Base-by-base conservation (phyloP, 2,113 vertebrate species). In the Oreochromis spilurus region DNA sequence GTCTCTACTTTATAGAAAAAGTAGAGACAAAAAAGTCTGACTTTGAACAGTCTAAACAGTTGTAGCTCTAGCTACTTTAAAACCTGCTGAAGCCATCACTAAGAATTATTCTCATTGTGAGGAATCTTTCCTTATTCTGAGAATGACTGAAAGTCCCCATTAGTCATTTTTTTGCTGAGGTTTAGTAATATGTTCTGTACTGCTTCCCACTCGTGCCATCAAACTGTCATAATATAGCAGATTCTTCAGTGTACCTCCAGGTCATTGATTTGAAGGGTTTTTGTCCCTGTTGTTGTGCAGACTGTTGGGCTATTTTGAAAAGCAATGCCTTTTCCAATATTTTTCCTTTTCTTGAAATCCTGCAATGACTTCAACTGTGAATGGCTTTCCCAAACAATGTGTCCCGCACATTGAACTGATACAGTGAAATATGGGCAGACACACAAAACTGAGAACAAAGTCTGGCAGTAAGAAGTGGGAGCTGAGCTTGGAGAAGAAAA, bases 381-480 rank as follows among this genome's bases (percentile, higher is more conserved):
- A 67, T 43, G 54, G 82, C 65, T 82, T 87, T 14, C 21, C 43
- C 8, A 62, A 91, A 92, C 82, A 88, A 81, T 84, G 91, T 84
- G 65, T 80, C 77, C 52, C 45, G 48, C 83, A 70, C 43, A 17
- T 43, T 84, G 77, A 87, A 60, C 21, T 86, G 24, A 14, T 57
- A 62, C 38, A 9, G 48, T 67, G 82, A 84, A 83, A 90, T 79
- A 89, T 58, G 85, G 81, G 85, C 83, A 81, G 75, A 77, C 75
- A 58, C 36, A 52, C 86, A 87, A 79, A 75, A 58, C 77, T 72
- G 85, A 81, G 88, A 87, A 89, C 80, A 86, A 85, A 86, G 80
- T 84, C 72, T 91, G 89, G 60, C 86, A 70, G 80, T 38, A 16
- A 82, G 55, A 50, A 26, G 31, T 24, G 40, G 12, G 85, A 91